Base-by-base conservation (phyloP, 2,888 invertebrate genomes). In the Cephalotes varians region DNA sequence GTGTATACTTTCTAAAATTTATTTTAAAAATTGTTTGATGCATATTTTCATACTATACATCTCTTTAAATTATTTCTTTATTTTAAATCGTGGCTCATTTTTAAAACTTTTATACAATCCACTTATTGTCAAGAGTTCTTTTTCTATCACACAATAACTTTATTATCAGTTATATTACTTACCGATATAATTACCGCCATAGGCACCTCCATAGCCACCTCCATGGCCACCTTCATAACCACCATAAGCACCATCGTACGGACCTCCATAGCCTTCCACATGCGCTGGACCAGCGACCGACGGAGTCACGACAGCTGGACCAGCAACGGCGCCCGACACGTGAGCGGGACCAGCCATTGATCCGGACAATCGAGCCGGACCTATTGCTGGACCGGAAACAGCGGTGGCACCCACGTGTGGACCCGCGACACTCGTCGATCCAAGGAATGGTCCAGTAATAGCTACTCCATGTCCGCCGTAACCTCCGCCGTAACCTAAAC, bases 301-400 rank as follows among this genome's bases (percentile, higher is more conserved):
- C 6, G 92, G 91, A 0, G 93, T 92, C 5, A 94, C 93, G 1
- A 93, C 90, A 1, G 94, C 92, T 0, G 93, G 92, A 5, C 94
- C 94, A 72, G 94, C 93, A 25, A 94, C 93, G 10, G 94, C 94
- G 1, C 94, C 94, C n/a, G 93, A 93, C 18, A 94, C 94, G 44
- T 93, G 93, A 10, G 89, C 93, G 0, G 93, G 92, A 28, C 93
- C 93, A 40, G 93, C 92, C 1, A 93, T 92, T 0, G 94, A 91
- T 6, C 94, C 94, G 12, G 93, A 91, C 1, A 94, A 85, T 82
- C 90, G 93, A 6, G 93, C 89, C 0, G 94, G 93, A 37, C 94
- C 94, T 69, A 93, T 93, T 15, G 88, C 89, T 18, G 94, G 94
- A 18, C 92, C 94, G 54, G 93, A 89, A 18, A 94, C 88, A 12